Evolutionary conservation across 2,888 invertebrate genomes (phyloP).

Genomic region (Drosophila siamana): DNA sequence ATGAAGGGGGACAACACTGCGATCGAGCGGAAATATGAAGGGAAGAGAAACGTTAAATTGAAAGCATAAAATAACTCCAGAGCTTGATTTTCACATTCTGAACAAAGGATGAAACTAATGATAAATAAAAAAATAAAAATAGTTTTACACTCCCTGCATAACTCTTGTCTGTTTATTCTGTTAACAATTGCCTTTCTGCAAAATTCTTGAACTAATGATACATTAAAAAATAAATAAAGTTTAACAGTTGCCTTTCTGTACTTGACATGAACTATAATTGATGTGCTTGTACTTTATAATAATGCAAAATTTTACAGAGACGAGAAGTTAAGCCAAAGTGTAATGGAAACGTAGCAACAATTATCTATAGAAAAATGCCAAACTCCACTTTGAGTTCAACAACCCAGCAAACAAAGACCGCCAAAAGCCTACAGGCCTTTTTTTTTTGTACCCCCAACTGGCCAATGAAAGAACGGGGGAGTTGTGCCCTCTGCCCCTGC

Average conservation of each 20-base stretch:
- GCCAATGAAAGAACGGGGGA: constrained; percentile 5
- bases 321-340: constrained; percentile 18
- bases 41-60: background rate
- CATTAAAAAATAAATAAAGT: too few relatives aligned
- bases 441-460: constrained; percentile 6
- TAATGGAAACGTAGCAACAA: constrained; percentile 15
- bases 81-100: too few relatives aligned
- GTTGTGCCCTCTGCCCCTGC: constrained; percentile 5
- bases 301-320: background rate
- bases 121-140: too few relatives aligned
- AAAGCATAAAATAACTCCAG: too few relatives aligned
- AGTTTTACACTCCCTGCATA: too few relatives aligned
- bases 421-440: constrained; percentile 24
- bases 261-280: background rate
- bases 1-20: background rate
- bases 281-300: background rate
- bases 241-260: background rate
- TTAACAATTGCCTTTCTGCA: too few relatives aligned
- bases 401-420: constrained; percentile 50
- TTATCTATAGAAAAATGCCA: constrained; percentile 1
- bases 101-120: too few relatives aligned
- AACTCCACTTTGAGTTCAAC: constrained; percentile 43
- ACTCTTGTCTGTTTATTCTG: too few relatives aligned
- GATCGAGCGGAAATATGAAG: background rate
- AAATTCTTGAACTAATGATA: too few relatives aligned